phyloP scores from a whole-genome alignment of 2,888 invertebrate species.

The Tholera decimalis region DNA sequence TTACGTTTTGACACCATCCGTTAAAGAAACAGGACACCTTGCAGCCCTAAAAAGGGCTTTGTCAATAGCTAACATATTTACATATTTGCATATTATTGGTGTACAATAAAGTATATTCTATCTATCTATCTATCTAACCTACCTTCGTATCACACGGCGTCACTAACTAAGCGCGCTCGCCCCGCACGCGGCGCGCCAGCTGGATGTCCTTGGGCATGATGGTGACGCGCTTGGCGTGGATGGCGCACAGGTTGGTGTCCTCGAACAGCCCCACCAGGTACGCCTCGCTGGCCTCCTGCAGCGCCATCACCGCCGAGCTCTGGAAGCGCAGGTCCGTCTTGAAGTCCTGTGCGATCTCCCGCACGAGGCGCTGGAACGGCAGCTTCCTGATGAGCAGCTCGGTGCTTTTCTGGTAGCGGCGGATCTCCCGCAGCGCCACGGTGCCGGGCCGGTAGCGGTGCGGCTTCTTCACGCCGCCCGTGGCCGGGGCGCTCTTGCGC shows the following conservation, averaged over 20 bases:
- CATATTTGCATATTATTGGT: too few species aligned
- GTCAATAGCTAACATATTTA: too few species aligned
- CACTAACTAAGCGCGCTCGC: constrained; percentile 75
- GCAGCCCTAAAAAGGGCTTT: constrained; percentile 89
- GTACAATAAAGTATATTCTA: too few species aligned
- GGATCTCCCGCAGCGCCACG: constrained; percentile 93
- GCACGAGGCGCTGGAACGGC: constrained; percentile 94
- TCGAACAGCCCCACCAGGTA: constrained; percentile 94
- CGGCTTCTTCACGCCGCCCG: constrained; percentile 94
- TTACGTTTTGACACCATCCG: constrained; percentile 25
- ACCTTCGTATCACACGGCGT: neutral
- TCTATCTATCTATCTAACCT: too few species aligned
- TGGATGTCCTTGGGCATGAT: constrained; percentile 87
- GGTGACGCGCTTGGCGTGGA: constrained; percentile 92
- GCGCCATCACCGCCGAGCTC: constrained; percentile 93
- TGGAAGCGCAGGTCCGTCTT: constrained; percentile 94
- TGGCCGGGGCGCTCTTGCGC: constrained; percentile 94
- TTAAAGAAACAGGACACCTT: constrained; percentile 60
- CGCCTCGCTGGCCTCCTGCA: constrained; percentile 92
- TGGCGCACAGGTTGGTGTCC: constrained; percentile 95
- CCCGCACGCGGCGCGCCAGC: constrained; percentile 81
- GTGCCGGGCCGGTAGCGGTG: constrained; percentile 94
- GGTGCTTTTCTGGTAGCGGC: constrained; percentile 94
- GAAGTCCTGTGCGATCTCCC: constrained; percentile 95
- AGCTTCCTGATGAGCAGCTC: constrained; percentile 94